Conservation (phyloP, 2,888 invertebrate genomes). For the Morpho achilles region DNA sequence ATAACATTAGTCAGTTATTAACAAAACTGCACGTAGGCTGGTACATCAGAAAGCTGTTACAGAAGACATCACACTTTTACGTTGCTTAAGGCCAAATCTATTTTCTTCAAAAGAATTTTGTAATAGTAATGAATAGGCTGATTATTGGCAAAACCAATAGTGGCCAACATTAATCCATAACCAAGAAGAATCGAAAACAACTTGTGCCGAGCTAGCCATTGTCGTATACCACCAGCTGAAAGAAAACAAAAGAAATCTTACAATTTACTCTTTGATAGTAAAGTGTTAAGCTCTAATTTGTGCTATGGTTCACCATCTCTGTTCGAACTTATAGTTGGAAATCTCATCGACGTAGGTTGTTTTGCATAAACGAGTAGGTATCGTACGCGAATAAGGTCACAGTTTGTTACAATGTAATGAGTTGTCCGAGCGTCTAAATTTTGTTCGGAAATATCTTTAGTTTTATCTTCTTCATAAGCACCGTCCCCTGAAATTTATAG, state of each 20-base stretch:
- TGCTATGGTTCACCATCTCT: conserved; percentile 47
- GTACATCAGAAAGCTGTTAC: background rate
- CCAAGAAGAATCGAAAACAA: conserved; percentile 81
- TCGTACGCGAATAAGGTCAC: conserved; percentile 85
- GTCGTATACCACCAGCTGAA: conserved; percentile 61
- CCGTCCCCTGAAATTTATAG: conserved; percentile 44
- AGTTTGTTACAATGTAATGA: conserved; percentile 87
- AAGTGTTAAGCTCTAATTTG: no score
- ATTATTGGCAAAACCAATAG: conserved; percentile 82
- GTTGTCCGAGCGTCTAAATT: conserved; percentile 77
- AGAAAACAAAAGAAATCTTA: conserved; percentile 17
- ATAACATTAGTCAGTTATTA: background rate
- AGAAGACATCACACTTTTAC: conserved; percentile 43
- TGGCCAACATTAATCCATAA: conserved; percentile 81
- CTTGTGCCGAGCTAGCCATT: conserved; percentile 81
- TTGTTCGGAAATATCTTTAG: conserved; percentile 38
- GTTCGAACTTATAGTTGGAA: conserved; percentile 48
- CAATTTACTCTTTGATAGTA: no score
- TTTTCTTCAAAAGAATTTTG: conserved; percentile 71
- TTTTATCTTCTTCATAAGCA: conserved; percentile 46
- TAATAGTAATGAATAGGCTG: conserved; percentile 82
- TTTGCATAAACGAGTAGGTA: conserved; percentile 86
- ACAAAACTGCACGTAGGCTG: conserved; percentile 1
- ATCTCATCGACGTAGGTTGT: conserved; percentile 61
- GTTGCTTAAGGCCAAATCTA: conserved; percentile 56